These are phyloP conservation scores for Limnephilus marmoratus DNA, from an alignment of 2,888 invertebrate genomes.

Conservation along the genomic window DNA sequence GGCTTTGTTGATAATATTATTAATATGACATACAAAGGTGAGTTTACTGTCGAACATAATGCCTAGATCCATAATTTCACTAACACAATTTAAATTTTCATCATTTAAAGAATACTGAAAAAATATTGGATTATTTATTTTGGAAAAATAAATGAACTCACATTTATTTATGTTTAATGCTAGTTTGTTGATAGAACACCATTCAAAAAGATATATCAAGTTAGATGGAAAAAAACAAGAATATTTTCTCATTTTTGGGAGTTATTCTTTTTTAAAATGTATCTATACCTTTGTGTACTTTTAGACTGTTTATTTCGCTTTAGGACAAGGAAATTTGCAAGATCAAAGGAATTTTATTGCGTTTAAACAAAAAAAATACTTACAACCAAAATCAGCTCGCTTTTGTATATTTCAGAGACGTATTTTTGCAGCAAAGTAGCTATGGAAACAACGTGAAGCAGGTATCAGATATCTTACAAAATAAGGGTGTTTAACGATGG, in stretches of 20 bases:
- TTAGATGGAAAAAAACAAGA: background rate
- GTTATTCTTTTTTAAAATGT: background rate
- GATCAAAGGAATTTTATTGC: background rate
- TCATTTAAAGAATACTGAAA: no score
- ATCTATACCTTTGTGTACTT: background rate
- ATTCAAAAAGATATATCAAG: no score
- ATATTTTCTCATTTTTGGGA: background rate
- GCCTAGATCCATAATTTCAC: no score
- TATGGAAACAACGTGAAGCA: background rate
- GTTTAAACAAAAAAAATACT: background rate
- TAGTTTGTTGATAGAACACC: no score
- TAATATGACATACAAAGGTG: no score
- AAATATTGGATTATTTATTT: no score
- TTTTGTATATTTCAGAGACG: background rate
- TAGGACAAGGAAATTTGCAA: background rate
- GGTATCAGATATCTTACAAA: background rate
- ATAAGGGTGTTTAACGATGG: background rate
- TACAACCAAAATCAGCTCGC: background rate
- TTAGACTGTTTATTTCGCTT: background rate
- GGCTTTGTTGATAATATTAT: no score
- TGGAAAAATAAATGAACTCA: no score
- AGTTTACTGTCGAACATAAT: no score
- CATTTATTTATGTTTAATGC: no score
- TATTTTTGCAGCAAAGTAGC: background rate
- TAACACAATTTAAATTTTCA: no score